These are phyloP conservation scores for Drosophila dunni DNA, from an alignment of 1,140 invertebrate genomes.

Conservation along the genomic window DNA sequence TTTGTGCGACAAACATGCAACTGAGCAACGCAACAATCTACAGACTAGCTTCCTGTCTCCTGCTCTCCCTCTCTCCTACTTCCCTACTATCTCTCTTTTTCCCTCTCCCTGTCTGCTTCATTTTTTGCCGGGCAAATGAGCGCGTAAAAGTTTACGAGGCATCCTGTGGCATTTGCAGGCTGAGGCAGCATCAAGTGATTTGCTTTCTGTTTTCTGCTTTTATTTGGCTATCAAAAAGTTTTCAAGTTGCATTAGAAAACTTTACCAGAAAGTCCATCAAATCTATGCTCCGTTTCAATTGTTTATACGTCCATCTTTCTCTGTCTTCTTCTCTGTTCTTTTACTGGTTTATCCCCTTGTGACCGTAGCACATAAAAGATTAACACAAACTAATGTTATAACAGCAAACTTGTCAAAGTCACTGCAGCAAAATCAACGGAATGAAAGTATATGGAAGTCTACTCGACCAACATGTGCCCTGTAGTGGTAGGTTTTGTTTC, in stretches of 20 bases:
- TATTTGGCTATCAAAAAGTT: constrained; percentile 75
- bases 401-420: constrained; percentile 80
- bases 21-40: constrained; percentile 51
- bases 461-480: too few relatives aligned
- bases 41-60: constrained; percentile 7
- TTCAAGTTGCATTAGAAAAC: constrained; percentile 75
- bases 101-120: neutral
- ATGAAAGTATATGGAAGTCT: too few relatives aligned
- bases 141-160: constrained; percentile 80
- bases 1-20: constrained; percentile 63
- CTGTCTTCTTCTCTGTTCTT: neutral
- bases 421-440: constrained; percentile 33
- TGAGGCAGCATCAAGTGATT: constrained; percentile 70
- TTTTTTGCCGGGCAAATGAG: constrained; percentile 56
- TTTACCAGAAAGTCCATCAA: constrained; percentile 56
- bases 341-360: constrained; percentile 42
- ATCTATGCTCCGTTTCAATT: constrained; percentile 57
- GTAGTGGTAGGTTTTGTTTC: too few relatives aligned
- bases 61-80: neutral
- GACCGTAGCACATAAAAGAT: constrained; percentile 67
- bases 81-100: neutral
- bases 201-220: constrained; percentile 55
- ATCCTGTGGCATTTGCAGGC: constrained; percentile 51
- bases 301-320: constrained; percentile 3
- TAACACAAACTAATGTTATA: constrained; percentile 73